These are phyloP conservation scores for Chondrosia reniformis DNA, from an alignment of 37 sponge, comb jelly and placozoan species.

Conservation along the genomic window DNA sequence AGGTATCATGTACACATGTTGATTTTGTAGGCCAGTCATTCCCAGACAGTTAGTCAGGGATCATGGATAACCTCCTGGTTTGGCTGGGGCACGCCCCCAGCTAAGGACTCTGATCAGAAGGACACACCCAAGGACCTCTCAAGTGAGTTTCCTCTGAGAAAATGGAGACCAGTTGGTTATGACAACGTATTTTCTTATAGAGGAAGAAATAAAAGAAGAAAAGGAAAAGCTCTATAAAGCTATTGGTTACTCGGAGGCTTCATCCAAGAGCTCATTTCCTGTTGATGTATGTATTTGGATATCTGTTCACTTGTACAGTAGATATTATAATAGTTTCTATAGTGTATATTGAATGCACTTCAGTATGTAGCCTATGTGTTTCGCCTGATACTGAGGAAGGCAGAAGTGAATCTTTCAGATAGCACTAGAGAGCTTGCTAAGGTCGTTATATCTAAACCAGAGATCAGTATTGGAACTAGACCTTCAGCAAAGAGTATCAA, in stretches of 20 bases:
- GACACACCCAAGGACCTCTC: too few species aligned
- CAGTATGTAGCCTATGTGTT: slow-evolving; percentile 64
- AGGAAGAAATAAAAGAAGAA: slow-evolving; percentile 46
- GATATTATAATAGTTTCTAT: background rate
- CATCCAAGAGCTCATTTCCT: background rate
- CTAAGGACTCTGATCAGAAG: too few species aligned
- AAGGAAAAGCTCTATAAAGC: slow-evolving; percentile 67
- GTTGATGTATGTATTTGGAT: background rate
- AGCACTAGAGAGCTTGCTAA: background rate
- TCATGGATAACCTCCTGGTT: too few species aligned
- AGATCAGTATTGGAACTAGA: background rate
- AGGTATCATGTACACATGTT: too few species aligned
- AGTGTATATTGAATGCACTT: background rate
- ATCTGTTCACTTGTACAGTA: background rate
- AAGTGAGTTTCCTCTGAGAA: too few species aligned
- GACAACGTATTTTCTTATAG: slow-evolving; percentile 37
- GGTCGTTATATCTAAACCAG: background rate
- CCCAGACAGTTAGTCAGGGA: too few species aligned
- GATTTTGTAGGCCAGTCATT: too few species aligned
- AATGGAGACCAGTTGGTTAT: too few species aligned
- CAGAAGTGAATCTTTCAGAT: slow-evolving; percentile 37
- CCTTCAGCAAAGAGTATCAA: slow-evolving; percentile 4
- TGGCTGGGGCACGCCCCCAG: too few species aligned
- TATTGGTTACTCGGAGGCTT: slow-evolving; percentile 52
- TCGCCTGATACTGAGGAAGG: slow-evolving; percentile 28